These are phyloP conservation scores for Dascyllus trimaculatus DNA, from an alignment of 2,113 vertebrate species.

Conservation along the genomic window DNA sequence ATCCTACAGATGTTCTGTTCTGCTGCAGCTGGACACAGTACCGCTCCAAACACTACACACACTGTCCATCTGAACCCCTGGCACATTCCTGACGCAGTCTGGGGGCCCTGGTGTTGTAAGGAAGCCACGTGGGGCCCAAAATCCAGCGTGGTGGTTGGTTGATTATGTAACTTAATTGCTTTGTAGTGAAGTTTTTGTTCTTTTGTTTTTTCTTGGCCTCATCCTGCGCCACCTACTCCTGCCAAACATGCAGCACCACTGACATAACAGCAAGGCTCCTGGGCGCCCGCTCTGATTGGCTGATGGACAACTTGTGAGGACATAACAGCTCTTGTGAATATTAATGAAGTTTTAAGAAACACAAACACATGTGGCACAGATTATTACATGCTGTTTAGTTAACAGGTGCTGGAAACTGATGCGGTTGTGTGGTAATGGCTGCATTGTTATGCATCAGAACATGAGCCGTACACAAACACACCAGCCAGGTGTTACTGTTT, in stretches of 20 bases:
- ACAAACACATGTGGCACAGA: neutral
- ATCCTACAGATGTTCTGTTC: slow-evolving; percentile 75
- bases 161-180: slow-evolving; percentile 79
- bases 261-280: slow-evolving; percentile 56
- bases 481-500: too few species aligned
- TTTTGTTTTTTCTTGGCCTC: slow-evolving; percentile 57
- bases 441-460: neutral
- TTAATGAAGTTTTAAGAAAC: slow-evolving; percentile 32
- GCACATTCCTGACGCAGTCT: slow-evolving; percentile 74
- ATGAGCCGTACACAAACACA: neutral
- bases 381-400: too few species aligned
- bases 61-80: slow-evolving; percentile 10
- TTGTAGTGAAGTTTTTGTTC: slow-evolving; percentile 65
- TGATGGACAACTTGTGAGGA: slow-evolving; percentile 14
- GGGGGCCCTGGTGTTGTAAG: slow-evolving; percentile 66
- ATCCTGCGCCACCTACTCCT: slow-evolving; percentile 40
- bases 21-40: slow-evolving; percentile 69
- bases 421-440: neutral
- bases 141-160: slow-evolving; percentile 48
- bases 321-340: slow-evolving; percentile 15
- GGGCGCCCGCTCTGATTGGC: slow-evolving; percentile 35
- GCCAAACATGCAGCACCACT: slow-evolving; percentile 58
- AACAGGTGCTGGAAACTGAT: neutral
- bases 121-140: slow-evolving; percentile 58
- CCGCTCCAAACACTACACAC: slow-evolving; percentile 47